Evolutionary conservation across 2,797 vertebrate species (phyloP).

Genomic region (Alcedo atthis): DNA sequence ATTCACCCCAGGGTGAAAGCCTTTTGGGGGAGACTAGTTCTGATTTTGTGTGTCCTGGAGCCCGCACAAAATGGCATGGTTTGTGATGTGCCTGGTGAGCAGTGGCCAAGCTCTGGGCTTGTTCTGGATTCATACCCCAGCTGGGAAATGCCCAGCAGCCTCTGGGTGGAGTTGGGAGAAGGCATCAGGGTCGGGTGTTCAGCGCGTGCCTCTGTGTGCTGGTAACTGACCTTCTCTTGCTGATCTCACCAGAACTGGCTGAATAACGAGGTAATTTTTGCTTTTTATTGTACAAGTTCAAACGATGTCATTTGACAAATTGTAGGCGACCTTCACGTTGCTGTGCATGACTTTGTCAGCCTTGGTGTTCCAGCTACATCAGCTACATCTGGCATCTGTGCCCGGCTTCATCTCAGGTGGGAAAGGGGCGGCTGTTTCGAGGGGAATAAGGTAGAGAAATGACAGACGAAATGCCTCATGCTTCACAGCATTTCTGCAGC

Average conservation of each 20-base stretch:
- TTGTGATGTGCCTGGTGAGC: not conserved
- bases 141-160: not conserved
- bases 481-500: not conserved
- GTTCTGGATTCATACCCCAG: not conserved
- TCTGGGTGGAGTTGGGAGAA: not conserved
- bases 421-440: not conserved
- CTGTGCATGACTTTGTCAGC: not conserved
- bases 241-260: not conserved
- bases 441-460: not conserved
- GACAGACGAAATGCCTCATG: not conserved
- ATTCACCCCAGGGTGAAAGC: not conserved
- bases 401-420: not conserved
- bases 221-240: not conserved
- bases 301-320: accelerated
- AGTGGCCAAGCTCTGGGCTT: not conserved
- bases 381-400: not conserved
- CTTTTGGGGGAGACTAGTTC: not conserved
- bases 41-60: accelerated
- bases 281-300: not conserved
- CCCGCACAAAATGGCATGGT: not conserved
- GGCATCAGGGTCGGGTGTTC: not conserved
- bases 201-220: accelerated
- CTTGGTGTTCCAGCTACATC: not conserved
- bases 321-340: accelerated
- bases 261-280: not conserved